Evolutionary conservation across 2,113 vertebrate species (phyloP).

Genomic region (Edolisoma coerulescens): DNA sequence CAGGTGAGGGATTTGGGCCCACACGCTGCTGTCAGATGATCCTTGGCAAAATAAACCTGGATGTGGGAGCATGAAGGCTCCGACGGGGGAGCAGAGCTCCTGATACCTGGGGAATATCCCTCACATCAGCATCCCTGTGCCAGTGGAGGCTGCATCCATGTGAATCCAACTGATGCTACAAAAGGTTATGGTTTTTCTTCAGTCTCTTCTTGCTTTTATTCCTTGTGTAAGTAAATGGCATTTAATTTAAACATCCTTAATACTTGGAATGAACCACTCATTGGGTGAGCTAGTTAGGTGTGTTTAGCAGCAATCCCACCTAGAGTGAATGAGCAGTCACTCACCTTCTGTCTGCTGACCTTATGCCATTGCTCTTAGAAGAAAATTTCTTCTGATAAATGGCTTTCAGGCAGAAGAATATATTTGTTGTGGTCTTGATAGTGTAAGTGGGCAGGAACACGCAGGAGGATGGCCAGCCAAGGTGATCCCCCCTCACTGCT

Average conservation of each 20-base stretch:
- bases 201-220: not conserved
- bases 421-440: not conserved
- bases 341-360: not conserved
- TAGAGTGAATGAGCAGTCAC: not conserved
- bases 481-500: not conserved
- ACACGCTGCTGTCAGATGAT: fast-evolving
- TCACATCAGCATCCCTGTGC: fast-evolving
- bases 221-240: not conserved
- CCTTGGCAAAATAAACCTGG: not conserved
- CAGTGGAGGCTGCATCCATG: not conserved
- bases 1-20: not conserved
- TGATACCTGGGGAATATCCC: not conserved
- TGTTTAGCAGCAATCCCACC: not conserved
- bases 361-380: not conserved
- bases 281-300: not conserved
- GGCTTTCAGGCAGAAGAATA: not conserved
- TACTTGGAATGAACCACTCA: not conserved
- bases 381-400: not conserved
- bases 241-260: not conserved
- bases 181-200: not conserved
- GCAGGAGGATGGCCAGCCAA: not conserved
- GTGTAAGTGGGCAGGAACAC: not conserved
- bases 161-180: fast-evolving
- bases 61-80: not conserved
- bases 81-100: not conserved